Percentiles rank a stretch among this genome's conserved stretches.
These are phyloP conservation scores for roundworm (Caenorhabditis elegans) DNA, from an alignment of 1,140 invertebrate genomes.

Conservation along the genomic window WBcel235 BX284602.5:6043001-6043500, in stretches of 20 bases:
- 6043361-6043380: too few species aligned
- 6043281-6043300: not conserved
- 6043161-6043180: conserved; percentile 14
- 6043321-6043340: too few species aligned
- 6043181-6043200: conserved; percentile 4
- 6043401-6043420: too few species aligned
- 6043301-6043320: too few species aligned
- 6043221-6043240: not conserved
- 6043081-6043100: not conserved
- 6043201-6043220: not conserved
- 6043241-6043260: not conserved
- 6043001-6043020: conserved; percentile 12
- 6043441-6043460: too few species aligned
- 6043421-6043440: too few species aligned
- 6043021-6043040: not conserved
- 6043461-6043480: too few species aligned
- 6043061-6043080: not conserved
- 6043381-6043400: too few species aligned
- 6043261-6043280: not conserved
- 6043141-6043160: conserved; percentile 25
- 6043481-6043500: too few species aligned
- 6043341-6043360: too few species aligned
- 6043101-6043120: conserved; percentile 10
- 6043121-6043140: not conserved
- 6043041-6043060: not conserved